Conservation (phyloP, 2,797 vertebrate genomes). For the Australoheros facetus region DNA sequence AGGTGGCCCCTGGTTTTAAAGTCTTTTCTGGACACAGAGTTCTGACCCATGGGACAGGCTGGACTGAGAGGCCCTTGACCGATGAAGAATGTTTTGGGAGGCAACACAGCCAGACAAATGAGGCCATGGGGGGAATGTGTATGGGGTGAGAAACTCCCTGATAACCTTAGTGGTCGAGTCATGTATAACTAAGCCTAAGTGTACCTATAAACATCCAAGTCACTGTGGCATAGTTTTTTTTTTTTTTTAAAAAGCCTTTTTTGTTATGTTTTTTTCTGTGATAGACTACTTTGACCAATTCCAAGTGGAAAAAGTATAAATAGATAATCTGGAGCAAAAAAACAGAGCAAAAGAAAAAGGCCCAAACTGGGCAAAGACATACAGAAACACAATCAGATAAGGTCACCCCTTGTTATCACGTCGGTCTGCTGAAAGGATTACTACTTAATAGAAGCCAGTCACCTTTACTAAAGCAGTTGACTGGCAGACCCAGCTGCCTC, state of each 20-base stretch:
- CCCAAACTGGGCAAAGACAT: background rate
- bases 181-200: conserved; percentile 19
- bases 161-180: conserved; percentile 32
- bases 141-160: conserved; percentile 35
- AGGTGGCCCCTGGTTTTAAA: conserved; percentile 47
- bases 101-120: conserved; percentile 53
- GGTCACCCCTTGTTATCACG: conserved; percentile 16
- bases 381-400: background rate
- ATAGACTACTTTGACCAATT: background rate
- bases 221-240: background rate
- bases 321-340: background rate
- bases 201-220: conserved; percentile 14
- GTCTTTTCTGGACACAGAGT: conserved; percentile 37
- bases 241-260: background rate
- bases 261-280: background rate
- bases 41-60: conserved; percentile 52
- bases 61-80: conserved; percentile 73
- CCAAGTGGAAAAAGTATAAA: background rate
- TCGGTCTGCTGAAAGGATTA: background rate
- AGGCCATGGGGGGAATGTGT: conserved; percentile 29
- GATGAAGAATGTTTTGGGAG: conserved; percentile 71
- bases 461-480: conserved; percentile 28
- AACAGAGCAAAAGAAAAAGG: background rate
- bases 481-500: conserved; percentile 37
- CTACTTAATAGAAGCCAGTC: conserved; percentile 1